phyloP scores from a whole-genome alignment of 2,888 invertebrate species.

The Sicus ferrugineus region DNA sequence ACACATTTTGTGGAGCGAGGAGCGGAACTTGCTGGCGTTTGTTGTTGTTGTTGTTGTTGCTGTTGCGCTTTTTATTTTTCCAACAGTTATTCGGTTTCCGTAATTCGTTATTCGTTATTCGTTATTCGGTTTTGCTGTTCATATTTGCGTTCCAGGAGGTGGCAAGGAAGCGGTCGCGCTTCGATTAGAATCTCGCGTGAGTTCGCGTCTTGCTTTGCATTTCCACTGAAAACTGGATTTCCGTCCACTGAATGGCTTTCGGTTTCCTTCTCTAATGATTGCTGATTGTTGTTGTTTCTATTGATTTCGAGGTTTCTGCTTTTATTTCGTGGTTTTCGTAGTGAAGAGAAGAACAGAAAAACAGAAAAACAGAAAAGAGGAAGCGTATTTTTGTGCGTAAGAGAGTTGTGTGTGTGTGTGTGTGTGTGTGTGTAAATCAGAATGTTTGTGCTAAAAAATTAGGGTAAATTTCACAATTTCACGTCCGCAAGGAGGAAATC shows the following conservation, averaged over 20 bases:
- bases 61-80: neutral
- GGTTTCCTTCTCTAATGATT: neutral
- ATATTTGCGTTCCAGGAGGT: too few relatives aligned
- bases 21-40: neutral
- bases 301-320: neutral
- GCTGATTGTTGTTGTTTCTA: neutral
- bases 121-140: too few relatives aligned
- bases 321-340: neutral
- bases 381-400: constrained; percentile 1
- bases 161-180: too few relatives aligned
- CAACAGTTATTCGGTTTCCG: too few relatives aligned
- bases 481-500: neutral
- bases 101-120: too few relatives aligned
- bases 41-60: neutral
- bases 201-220: too few relatives aligned
- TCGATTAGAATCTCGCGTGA: too few relatives aligned
- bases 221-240: too few relatives aligned
- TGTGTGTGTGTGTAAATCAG: constrained; percentile 9
- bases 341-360: too few relatives aligned
- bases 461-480: too few relatives aligned
- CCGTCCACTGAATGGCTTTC: too few relatives aligned
- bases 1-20: constrained; percentile 45
- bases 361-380: too few relatives aligned
- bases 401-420: constrained; percentile 9
- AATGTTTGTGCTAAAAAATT: constrained; percentile 5